phyloP scores from a whole-genome alignment of 2,888 invertebrate species.

The Epinotia ramella region DNA sequence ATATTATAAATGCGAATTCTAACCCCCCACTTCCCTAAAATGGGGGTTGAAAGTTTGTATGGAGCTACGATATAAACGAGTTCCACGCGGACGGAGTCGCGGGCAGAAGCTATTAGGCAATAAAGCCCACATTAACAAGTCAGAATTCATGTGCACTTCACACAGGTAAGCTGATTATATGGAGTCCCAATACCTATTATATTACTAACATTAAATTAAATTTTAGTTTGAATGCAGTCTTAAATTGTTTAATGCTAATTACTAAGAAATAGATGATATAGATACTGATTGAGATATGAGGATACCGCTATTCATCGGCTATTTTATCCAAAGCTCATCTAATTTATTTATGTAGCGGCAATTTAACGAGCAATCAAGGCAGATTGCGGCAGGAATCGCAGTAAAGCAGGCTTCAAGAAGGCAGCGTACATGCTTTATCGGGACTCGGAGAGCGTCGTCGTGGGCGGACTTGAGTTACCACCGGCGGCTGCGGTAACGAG shows the following conservation, averaged over 20 bases:
- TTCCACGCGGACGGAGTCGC: no score
- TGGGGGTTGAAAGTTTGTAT: no score
- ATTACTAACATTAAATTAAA: neutral
- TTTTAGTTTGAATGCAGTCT: neutral
- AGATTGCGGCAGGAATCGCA: slow-evolving; percentile 52
- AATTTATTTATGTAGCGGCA: slow-evolving; percentile 45
- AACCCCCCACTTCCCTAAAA: no score
- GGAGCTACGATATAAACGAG: no score
- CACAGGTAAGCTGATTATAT: neutral
- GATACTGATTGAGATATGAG: neutral
- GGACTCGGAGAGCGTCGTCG: slow-evolving; percentile 58
- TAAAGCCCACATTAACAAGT: slow-evolving; percentile 49
- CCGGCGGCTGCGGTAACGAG: slow-evolving; percentile 58
- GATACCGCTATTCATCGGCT: neutral
- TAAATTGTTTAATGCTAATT: neutral
- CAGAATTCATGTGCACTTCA: slow-evolving; percentile 4
- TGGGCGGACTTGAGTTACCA: slow-evolving; percentile 66
- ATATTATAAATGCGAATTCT: no score
- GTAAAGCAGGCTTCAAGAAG: slow-evolving; percentile 52
- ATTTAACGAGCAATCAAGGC: slow-evolving; percentile 48
- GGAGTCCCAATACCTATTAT: neutral
- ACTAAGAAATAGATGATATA: neutral
- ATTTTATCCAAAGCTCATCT: slow-evolving; percentile 27
- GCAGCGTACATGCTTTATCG: slow-evolving; percentile 56
- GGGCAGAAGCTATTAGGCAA: no score